These are phyloP conservation scores for Vanessa atalanta DNA, from an alignment of 1,140 invertebrate genomes.

Conservation along the genomic window DNA sequence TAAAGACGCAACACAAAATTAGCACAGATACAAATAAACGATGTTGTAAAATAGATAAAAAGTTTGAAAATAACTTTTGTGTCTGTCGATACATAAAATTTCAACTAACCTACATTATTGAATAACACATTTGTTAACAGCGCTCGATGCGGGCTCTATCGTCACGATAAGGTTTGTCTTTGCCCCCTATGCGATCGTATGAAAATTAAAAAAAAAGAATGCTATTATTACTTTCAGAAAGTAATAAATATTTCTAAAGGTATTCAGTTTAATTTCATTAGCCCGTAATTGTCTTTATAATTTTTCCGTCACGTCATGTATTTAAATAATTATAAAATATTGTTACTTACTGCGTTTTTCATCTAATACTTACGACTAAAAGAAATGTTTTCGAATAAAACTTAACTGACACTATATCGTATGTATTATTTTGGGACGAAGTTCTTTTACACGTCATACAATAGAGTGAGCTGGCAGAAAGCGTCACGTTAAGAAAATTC, in stretches of 20 bases:
- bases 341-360: too few species aligned
- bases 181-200: conserved; percentile 32
- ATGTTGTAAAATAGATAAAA: conserved; percentile 18
- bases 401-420: too few species aligned
- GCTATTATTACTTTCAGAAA: background rate
- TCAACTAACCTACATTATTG: conserved; percentile 47
- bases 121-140: conserved; percentile 47
- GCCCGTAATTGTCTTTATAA: too few species aligned
- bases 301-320: too few species aligned
- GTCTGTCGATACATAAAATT: conserved; percentile 41
- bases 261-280: too few species aligned
- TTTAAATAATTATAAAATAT: too few species aligned
- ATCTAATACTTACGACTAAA: too few species aligned
- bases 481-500: too few species aligned
- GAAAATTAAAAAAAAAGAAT: conserved; percentile 7
- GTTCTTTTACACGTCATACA: too few species aligned
- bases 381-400: too few species aligned
- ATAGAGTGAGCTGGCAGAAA: too few species aligned
- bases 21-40: conserved; percentile 24
- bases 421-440: too few species aligned
- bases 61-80: conserved; percentile 18
- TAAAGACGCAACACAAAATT: conserved; percentile 14
- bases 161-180: conserved; percentile 41
- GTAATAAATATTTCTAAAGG: background rate
- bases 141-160: conserved; percentile 51